phyloP scores from a whole-genome alignment of 1,140 invertebrate genomes.

The Diorhabda elongata region DNA sequence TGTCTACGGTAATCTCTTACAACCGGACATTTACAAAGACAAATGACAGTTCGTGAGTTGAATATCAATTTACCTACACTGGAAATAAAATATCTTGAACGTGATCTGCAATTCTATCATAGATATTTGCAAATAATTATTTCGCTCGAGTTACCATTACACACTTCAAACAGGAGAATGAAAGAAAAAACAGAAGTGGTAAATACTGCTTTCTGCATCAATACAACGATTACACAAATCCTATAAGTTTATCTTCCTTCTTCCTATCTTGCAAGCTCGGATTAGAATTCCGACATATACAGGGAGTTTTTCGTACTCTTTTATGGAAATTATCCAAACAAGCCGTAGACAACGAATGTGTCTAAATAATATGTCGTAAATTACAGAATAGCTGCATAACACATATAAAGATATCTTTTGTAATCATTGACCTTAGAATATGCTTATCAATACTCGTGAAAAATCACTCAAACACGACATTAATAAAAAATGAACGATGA shows the following conservation, averaged over 20 bases:
- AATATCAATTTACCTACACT: constrained; percentile 15
- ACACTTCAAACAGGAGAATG: neutral
- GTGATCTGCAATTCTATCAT: constrained; percentile 8
- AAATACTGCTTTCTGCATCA: neutral
- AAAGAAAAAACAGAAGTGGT: neutral
- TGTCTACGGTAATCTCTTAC: constrained; percentile 9
- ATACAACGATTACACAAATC: neutral
- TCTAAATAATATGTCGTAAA: too few species aligned
- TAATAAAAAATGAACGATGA: too few species aligned
- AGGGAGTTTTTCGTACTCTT: too few species aligned
- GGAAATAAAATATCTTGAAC: constrained; percentile 16
- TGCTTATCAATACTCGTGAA: too few species aligned
- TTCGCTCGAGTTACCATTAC: constrained; percentile 12
- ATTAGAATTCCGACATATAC: too few species aligned
- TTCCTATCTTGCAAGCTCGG: too few species aligned
- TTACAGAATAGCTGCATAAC: too few species aligned
- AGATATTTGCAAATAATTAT: constrained; percentile 17
- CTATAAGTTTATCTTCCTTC: neutral
- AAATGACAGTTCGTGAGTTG: constrained; percentile 15
- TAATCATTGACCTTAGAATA: too few species aligned
- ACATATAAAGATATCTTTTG: too few species aligned
- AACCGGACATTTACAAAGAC: constrained; percentile 19
- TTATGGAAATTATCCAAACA: too few species aligned
- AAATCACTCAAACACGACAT: too few species aligned
- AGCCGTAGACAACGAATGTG: too few species aligned